A percentile compares a stretch with the other conserved stretches of the same genome.
These are phyloP conservation scores for Boloria euphrosyne DNA, from an alignment of 2,888 invertebrate genomes.

Conservation along the genomic window DNA sequence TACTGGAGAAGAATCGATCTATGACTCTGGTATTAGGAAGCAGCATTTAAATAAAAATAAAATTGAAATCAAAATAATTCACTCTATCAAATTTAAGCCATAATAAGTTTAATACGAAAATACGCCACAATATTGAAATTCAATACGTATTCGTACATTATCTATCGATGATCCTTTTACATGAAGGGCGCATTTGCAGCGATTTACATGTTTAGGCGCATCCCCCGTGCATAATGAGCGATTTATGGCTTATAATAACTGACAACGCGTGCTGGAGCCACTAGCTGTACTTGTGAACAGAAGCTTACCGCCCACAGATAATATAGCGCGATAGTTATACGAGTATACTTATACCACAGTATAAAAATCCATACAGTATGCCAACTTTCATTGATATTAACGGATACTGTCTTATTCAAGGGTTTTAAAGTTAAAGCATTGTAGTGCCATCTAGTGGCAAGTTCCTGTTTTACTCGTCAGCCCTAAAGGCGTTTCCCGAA, in stretches of 20 bases:
- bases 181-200: slow-evolving; percentile 20
- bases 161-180: slow-evolving; percentile 16
- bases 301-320: background rate
- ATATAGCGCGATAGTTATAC: background rate
- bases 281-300: slow-evolving; percentile 10
- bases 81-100: background rate
- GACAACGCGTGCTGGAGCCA: slow-evolving; percentile 24
- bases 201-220: slow-evolving; percentile 26
- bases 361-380: too few relatives aligned
- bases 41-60: too few relatives aligned
- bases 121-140: background rate
- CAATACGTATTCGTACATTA: background rate
- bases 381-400: too few relatives aligned
- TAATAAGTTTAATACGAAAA: slow-evolving; percentile 8
- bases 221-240: slow-evolving; percentile 28
- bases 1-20: too few relatives aligned
- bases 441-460: too few relatives aligned
- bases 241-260: slow-evolving; percentile 35
- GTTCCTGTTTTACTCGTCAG: too few relatives aligned
- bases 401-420: too few relatives aligned
- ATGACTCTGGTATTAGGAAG: too few relatives aligned
- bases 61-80: too few relatives aligned
- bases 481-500: too few relatives aligned
- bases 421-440: too few relatives aligned
- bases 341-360: too few relatives aligned